Percentiles rank a stretch among this genome's conserved stretches.
Conservation (phyloP, 2,113 vertebrate species). For the Okapia johnstoni region DNA sequence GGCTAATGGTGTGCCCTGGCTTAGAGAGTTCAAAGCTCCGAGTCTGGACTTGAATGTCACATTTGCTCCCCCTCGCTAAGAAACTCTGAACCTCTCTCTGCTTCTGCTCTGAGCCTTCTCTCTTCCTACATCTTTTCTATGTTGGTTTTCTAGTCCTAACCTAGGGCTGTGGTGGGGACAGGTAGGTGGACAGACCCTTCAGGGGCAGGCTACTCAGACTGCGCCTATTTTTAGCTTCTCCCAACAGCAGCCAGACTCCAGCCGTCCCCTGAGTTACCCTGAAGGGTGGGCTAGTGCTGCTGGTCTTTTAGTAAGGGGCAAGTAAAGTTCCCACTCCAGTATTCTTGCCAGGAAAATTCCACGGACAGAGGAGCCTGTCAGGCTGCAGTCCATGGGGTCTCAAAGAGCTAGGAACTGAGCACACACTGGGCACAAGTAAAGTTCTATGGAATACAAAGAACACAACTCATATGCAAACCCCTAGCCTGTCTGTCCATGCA, state of each 20-base stretch:
- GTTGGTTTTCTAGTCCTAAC: neutral
- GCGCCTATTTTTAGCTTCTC: neutral
- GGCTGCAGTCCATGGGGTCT: neutral
- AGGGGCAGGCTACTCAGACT: neutral
- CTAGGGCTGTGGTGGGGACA: neutral
- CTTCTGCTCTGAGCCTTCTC: neutral
- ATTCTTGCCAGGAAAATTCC: neutral
- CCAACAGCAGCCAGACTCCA: neutral
- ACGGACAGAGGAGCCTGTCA: neutral
- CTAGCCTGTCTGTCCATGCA: accelerated
- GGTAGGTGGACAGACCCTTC: neutral
- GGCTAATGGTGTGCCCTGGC: no score
- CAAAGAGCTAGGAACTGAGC: neutral
- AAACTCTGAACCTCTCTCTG: neutral
- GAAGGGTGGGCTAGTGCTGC: neutral
- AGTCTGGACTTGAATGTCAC: neutral
- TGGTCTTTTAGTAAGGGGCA: neutral
- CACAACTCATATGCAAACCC: accelerated
- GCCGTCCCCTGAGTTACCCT: neutral
- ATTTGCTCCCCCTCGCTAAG: neutral
- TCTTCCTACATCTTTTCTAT: neutral
- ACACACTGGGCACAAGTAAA: neutral
- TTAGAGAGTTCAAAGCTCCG: neutral
- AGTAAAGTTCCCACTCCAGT: neutral
- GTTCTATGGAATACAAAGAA: neutral